These are phyloP conservation scores for Hemibagrus guttatus DNA, from an alignment of 2,797 vertebrate genomes.

Conservation along the genomic window DNA sequence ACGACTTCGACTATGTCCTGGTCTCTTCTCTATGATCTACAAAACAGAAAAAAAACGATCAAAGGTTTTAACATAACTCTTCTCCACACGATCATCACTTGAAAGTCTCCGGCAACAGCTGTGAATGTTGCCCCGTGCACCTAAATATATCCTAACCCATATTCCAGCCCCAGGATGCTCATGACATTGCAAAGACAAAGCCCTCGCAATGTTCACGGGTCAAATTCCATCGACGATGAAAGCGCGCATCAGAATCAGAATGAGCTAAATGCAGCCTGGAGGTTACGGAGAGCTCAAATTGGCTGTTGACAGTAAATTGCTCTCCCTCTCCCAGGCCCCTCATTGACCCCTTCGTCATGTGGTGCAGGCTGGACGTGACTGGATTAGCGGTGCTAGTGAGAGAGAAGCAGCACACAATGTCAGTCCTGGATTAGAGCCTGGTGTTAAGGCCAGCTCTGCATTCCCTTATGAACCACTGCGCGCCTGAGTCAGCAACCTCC, in stretches of 20 bases:
- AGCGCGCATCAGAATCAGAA: slow-evolving; percentile 51
- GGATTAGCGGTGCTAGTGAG: slow-evolving; percentile 75
- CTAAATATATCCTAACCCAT: slow-evolving; percentile 63
- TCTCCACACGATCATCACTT: slow-evolving; percentile 2
- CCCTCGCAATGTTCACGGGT: slow-evolving; percentile 35
- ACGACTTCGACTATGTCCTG: slow-evolving; percentile 91
- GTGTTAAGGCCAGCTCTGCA: slow-evolving; percentile 62
- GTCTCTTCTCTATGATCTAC: slow-evolving; percentile 96
- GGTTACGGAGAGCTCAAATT: slow-evolving; percentile 46
- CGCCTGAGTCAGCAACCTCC: slow-evolving; percentile 68
- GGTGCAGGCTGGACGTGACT: slow-evolving; percentile 61
- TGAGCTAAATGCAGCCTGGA: slow-evolving; percentile 62
- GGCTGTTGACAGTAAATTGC: slow-evolving; percentile 71
- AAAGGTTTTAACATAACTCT: background rate
- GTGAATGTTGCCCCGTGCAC: background rate
- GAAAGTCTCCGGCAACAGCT: background rate
- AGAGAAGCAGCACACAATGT: slow-evolving; percentile 59
- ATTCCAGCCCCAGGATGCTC: slow-evolving; percentile 56
- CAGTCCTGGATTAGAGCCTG: slow-evolving; percentile 71
- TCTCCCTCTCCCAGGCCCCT: slow-evolving; percentile 62
- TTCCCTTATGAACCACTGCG: slow-evolving; percentile 61
- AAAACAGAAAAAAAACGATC: slow-evolving; percentile 17
- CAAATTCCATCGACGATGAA: slow-evolving; percentile 47
- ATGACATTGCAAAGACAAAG: slow-evolving; percentile 35
- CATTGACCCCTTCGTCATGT: slow-evolving; percentile 63